Base-by-base conservation (phyloP, 2,797 vertebrate genomes). In the Lophura swinhoii region DNA sequence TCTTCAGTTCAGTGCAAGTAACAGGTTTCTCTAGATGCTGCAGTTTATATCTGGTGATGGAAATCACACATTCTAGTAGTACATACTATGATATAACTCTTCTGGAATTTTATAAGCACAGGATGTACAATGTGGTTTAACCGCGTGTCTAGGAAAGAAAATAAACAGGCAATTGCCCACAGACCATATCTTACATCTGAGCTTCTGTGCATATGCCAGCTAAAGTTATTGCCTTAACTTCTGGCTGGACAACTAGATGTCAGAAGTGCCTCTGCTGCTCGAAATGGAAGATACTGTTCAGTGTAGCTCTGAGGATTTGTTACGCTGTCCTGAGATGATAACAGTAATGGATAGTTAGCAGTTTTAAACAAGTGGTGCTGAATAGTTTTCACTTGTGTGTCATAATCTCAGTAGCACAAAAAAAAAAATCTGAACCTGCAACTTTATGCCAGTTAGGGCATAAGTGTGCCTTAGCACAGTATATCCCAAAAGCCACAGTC, bases 61-160 rank as follows among this genome's bases (percentile, higher is more conserved):
- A 96, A 96, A 87, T 96, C 92, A 89, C 80, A 83, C 86, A 51
- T 74, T 84, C 69, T 86, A 23, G 78, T 84, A 95, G 80, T 83
- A 88, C 90, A 93, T 95, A 74, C 95, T 95, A 87, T 97, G 97
- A 97, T 95, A 96, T 84, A 97, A 76, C 84, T 94, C 92, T 95
- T 96, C 91, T 97, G 97, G 97, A 97, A 98, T 98, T 97, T 97
- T 94, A 86, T 96, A 97, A 98, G 97, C 96, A 97, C 97, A 97
- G 97, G 96, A 97, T 97, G 96, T 96, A 73, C 91, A 90, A 60
- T 94, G 95, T 63, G 95, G 96, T 97, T 97, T 97, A 97, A 96
- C 96, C 87, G 28, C 92, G 9, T 93, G 93, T 97, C 96, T 97
- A 96, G 96, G 93, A 96, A 97, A 95, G 95, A 97, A 98, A 97